Conservation (phyloP, 2,888 invertebrate species). For the Synanthedon tipuliformis region DNA sequence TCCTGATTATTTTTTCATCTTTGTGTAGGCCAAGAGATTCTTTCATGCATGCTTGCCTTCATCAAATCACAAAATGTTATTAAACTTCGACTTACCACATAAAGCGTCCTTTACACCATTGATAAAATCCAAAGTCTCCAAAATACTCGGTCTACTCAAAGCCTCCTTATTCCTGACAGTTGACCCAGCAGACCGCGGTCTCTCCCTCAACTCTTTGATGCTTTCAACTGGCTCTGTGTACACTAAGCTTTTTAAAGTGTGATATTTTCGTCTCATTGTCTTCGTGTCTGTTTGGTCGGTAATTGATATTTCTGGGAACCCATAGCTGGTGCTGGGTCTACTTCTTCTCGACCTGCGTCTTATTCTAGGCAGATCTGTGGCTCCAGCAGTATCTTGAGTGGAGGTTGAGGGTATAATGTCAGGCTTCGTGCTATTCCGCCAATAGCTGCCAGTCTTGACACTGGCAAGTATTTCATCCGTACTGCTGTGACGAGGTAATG, state of each 20-base stretch:
- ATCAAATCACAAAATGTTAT: background rate
- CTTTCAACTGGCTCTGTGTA: conserved; percentile 57
- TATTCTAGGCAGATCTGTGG: conserved; percentile 28
- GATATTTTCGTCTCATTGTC: conserved; percentile 29
- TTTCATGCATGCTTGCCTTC: no score
- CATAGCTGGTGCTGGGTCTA: conserved; percentile 42
- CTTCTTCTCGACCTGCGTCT: conserved; percentile 35
- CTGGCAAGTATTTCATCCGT: conserved; percentile 52
- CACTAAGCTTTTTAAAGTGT: conserved; percentile 46
- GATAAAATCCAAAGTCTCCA: conserved; percentile 61
- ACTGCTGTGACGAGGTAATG: conserved; percentile 38
- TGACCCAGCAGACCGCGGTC: conserved; percentile 57
- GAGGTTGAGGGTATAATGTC: conserved; percentile 51
- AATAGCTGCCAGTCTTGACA: conserved; percentile 49
- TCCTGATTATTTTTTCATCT: no score
- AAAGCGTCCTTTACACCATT: conserved; percentile 55
- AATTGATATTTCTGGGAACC: conserved; percentile 57
- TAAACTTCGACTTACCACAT: conserved; percentile 33
- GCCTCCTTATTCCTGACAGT: conserved; percentile 49
- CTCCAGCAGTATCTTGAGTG: conserved; percentile 19
- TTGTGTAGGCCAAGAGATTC: no score
- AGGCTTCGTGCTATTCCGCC: conserved; percentile 53
- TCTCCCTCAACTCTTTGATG: conserved; percentile 42
- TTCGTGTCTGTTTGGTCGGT: conserved; percentile 47
- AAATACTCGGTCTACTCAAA: conserved; percentile 48